Percentiles rank a stretch among this genome's conserved stretches.
These are phyloP conservation scores for Nyctibius bracteatus DNA, from an alignment of 2,113 vertebrate species.

Conservation along the genomic window DNA sequence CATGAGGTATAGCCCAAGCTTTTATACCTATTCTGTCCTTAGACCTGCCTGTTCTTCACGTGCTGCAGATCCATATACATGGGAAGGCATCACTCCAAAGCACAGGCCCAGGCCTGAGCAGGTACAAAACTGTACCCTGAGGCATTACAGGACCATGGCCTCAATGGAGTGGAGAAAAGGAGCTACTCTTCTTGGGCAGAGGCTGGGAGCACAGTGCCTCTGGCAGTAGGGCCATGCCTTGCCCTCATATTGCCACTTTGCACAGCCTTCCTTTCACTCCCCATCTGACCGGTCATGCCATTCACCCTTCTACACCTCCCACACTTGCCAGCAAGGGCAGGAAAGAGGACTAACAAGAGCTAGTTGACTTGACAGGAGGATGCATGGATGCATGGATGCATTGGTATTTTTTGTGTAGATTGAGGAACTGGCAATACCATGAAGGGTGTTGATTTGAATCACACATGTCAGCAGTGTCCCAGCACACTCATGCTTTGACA, in stretches of 20 bases:
- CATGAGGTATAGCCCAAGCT: neutral
- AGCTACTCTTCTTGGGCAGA: neutral
- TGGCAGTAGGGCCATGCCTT: neutral
- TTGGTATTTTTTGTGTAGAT: neutral
- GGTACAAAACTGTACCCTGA: neutral
- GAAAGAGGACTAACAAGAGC: neutral
- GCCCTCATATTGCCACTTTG: accelerated
- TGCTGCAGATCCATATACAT: neutral
- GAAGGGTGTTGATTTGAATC: neutral
- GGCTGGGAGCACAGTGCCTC: neutral
- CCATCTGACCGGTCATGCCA: accelerated
- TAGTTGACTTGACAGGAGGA: neutral
- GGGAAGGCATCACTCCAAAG: neutral
- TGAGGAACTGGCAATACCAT: neutral
- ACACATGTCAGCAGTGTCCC: neutral
- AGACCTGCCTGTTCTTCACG: neutral
- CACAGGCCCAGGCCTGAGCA: neutral
- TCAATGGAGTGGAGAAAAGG: neutral
- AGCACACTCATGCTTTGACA: neutral
- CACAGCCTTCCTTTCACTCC: neutral
- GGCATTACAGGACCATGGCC: neutral
- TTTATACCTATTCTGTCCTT: neutral
- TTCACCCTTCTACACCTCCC: neutral
- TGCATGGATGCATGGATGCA: neutral
- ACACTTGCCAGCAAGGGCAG: neutral